These are phyloP conservation scores for Pempheris klunzingeri DNA, from an alignment of 2,797 vertebrate species.

Conservation along the genomic window DNA sequence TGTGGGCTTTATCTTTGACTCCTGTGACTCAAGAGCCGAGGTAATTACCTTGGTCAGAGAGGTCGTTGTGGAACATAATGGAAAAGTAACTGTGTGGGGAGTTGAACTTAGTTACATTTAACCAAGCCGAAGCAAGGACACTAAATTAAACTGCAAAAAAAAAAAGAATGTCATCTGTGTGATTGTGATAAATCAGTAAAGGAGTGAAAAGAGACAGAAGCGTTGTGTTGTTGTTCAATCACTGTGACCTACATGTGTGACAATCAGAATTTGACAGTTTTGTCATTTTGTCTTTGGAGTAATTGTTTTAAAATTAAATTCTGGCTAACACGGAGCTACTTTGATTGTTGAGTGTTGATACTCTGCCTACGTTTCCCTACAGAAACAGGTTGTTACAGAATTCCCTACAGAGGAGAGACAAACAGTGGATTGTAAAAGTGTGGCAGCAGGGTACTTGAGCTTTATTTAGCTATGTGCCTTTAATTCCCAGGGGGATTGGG, in stretches of 20 bases:
- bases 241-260: constrained; percentile 56
- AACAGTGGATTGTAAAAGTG: constrained; percentile 69
- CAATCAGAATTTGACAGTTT: constrained; percentile 61
- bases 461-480: constrained; percentile 84
- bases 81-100: constrained; percentile 68
- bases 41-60: constrained; percentile 82
- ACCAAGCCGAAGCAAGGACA: constrained; percentile 40
- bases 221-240: constrained; percentile 47
- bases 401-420: constrained; percentile 74
- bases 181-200: constrained; percentile 28
- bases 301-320: constrained; percentile 71
- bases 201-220: constrained; percentile 18
- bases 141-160: constrained; percentile 25
- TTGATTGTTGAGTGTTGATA: constrained; percentile 67
- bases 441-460: constrained; percentile 75
- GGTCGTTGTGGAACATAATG: constrained; percentile 74
- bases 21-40: constrained; percentile 66
- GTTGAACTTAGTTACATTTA: constrained; percentile 65
- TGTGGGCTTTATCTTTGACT: constrained; percentile 71
- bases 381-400: constrained; percentile 75
- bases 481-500: constrained; percentile 80
- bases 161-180: constrained; percentile 23
- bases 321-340: constrained; percentile 45
- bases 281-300: constrained; percentile 28
- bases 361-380: constrained; percentile 55